Base-by-base conservation (phyloP, 1,140 invertebrate species). In the Cotesia chilonis region DNA sequence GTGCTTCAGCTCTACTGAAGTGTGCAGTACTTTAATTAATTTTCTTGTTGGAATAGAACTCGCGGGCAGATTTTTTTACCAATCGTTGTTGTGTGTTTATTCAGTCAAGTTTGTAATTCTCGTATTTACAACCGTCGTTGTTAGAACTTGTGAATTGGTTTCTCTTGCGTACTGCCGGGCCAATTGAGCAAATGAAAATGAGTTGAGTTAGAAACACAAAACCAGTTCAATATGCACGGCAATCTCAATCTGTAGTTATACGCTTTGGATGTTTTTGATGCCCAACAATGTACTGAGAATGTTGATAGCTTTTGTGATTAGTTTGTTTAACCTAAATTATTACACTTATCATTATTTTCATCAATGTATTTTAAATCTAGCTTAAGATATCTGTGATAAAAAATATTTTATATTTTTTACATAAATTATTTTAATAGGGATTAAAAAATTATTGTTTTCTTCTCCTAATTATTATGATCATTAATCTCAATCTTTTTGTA, bases 111-210 rank as follows among this genome's bases (percentile, higher is more conserved):
- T 70, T 57, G 68, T 37, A 70, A 70, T 61, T 61, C 38, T 55
- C 28, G 67, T 70, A 70, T 55, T 59, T 55, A 47, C 61, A 64
- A 71, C 65, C 55, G 60, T 63, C 60, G 57, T 36, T 38, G 37
- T 38, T 20, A 52, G 36, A 68, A 47, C 52, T 37, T 37, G 66
- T 47, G 57, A 64, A 70, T 64, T 70, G 37, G 41, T 59, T 47
- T 59, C 57, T 59, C 57, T 59, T 59, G 57, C 54, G 68, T 69
- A 14, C 55, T 47, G 35, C 20, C 10, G 59, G 35, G 55, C 52
- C 68, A 70, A 70, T 70, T 59, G 68, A 59, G 57, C 47, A 70
- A 70, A 70, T 70, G 68, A 70, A 59, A 70, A 60, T 63, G 37
- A 12, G 28, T 35, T 28, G 54, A 38, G 28, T 51, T 55, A n/a